These are phyloP conservation scores for Lutjanus argentimaculatus DNA, from an alignment of 2,797 vertebrate genomes.

Conservation along the genomic window DNA sequence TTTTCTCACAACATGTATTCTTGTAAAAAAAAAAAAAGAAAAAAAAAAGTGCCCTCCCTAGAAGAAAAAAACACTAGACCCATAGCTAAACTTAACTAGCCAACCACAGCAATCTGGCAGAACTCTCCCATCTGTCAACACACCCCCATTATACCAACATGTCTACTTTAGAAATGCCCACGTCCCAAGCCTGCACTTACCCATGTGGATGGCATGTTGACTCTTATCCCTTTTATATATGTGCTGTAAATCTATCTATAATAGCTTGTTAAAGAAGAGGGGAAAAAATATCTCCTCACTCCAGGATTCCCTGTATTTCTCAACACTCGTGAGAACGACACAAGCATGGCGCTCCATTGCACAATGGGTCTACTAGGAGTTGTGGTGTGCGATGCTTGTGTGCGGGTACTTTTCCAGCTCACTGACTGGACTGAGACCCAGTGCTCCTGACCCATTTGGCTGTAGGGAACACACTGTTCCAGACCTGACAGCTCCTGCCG, in stretches of 20 bases:
- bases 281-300: background rate
- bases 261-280: background rate
- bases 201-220: background rate
- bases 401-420: slow-evolving; percentile 54
- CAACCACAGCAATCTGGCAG: slow-evolving; percentile 21
- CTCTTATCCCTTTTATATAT: background rate
- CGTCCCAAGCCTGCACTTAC: background rate
- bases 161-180: background rate
- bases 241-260: background rate
- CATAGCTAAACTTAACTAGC: slow-evolving; percentile 11
- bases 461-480: slow-evolving; percentile 62
- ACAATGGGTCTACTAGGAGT: background rate
- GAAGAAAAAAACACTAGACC: slow-evolving; percentile 1
- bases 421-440: slow-evolving; percentile 59
- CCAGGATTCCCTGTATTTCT: slow-evolving; percentile 5
- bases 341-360: slow-evolving; percentile 4
- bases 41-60: background rate
- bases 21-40: slow-evolving; percentile 1
- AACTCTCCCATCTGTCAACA: slow-evolving; percentile 7
- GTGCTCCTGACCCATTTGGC: slow-evolving; percentile 64
- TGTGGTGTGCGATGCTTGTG: slow-evolving; percentile 41
- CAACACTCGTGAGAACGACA: background rate
- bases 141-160: background rate
- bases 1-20: slow-evolving; percentile 2
- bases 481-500: slow-evolving; percentile 49